Evolutionary conservation across 2,888 invertebrate species (phyloP), one percentile per base, ranked within the genome.

Genomic region (Mesorhabditis spiculigera): DNA sequence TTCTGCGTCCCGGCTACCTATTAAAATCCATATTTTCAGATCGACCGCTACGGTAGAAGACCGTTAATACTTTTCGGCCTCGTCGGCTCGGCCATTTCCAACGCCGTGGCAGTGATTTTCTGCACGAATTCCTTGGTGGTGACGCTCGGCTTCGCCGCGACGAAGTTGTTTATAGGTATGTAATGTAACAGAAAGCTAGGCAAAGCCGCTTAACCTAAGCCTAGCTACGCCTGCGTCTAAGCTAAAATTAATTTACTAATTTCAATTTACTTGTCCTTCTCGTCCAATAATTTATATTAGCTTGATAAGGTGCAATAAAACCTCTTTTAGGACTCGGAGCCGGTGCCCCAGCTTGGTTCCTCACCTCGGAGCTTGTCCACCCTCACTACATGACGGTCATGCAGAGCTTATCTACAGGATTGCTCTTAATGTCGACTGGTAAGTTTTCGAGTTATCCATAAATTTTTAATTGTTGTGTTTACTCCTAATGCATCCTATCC

Each of bases 301-400:
- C n/a, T n/a, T n/a, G n/a, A 65, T 72, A 61, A 76, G 74, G 16
- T 79, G 78, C 63, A 69, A 68, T 13, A 43, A 77, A n/a, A 75
- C 77, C n/a, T 13, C 3, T 78, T 78, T 63, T 77, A 50, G 58
- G 83, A 44, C 70, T 84, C n/a, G 83, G 83, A 6, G 82, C 83
- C 44, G 85, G 85, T 4, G 85, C 81, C 3, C 85, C 85, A 1
- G 83, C 84, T 2, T 85, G 85, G 85, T 85, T 85, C 71, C 74
- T 85, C 65, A 84, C 83, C 6, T 84, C 84, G 3, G 85, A 85
- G 70, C 72, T 85, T 50, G 84, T 82, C 6, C 58, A 50, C n/a
- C 58, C 58, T 50, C 58, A 50, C n/a, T 50, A 50, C 3, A 50
- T 50, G 58, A 50, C 58, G 8, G 58, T 50, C 58, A 50, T 50